Percentiles rank a stretch among this genome's conserved stretches.
Evolutionary conservation across 2,113 vertebrate genomes (phyloP).

Genomic region (Monopterus albus): DNA sequence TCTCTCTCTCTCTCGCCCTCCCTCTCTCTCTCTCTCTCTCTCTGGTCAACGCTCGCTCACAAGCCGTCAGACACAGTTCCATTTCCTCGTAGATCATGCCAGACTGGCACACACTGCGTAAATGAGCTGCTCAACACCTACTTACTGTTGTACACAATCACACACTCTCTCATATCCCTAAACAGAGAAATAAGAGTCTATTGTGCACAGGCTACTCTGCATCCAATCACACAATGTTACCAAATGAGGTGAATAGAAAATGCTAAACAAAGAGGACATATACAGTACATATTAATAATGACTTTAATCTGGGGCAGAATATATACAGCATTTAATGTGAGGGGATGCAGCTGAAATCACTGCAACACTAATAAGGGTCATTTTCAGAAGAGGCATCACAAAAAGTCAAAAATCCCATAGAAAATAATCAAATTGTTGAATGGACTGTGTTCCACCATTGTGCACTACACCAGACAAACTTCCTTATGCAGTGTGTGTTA

Average conservation of each 20-base stretch:
- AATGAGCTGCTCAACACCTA: constrained; percentile 60
- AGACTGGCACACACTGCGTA: constrained; percentile 37
- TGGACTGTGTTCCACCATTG: too few species aligned
- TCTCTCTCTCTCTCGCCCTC: constrained; percentile 1
- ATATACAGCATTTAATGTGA: too few species aligned
- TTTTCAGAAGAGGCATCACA: too few species aligned
- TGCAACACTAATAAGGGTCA: too few species aligned
- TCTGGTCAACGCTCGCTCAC: constrained; percentile 39
- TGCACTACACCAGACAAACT: too few species aligned
- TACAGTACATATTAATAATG: too few species aligned
- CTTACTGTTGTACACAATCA: constrained; percentile 27
- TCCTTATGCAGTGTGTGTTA: too few species aligned
- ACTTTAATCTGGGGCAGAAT: too few species aligned
- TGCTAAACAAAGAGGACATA: too few species aligned
- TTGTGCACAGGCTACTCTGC: not conserved
- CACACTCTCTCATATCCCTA: constrained; percentile 11
- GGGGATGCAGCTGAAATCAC: too few species aligned
- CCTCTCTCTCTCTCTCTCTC: not conserved
- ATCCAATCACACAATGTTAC: not conserved
- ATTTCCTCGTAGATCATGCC: constrained; percentile 59
- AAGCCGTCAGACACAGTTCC: constrained; percentile 59
- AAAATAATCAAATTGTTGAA: too few species aligned
- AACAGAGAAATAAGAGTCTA: constrained; percentile 5
- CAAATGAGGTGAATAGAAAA: not conserved
- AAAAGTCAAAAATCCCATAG: too few species aligned